These are phyloP conservation scores for Coryphaenoides rupestris DNA, from an alignment of 2,113 vertebrate genomes.

Conservation along the genomic window DNA sequence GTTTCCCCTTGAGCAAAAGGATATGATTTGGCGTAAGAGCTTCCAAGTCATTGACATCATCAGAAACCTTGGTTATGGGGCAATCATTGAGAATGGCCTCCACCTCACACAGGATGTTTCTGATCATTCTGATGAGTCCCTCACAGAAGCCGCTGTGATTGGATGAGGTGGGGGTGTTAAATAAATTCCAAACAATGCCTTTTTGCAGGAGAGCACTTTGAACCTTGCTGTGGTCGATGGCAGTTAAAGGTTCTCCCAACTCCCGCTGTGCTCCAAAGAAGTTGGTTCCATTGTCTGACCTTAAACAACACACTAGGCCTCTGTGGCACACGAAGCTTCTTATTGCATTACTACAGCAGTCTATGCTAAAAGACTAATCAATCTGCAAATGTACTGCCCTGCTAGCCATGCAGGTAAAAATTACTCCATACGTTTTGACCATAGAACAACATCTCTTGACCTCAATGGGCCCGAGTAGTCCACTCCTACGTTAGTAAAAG, in stretches of 20 bases:
- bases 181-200: too few species aligned
- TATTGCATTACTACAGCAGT: neutral
- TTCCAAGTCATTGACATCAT: neutral
- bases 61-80: neutral
- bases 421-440: neutral
- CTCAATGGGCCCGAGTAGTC: neutral
- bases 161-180: too few species aligned
- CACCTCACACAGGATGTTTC: neutral
- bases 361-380: neutral
- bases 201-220: neutral
- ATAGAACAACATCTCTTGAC: neutral
- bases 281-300: neutral
- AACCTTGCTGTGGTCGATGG: neutral
- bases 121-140: neutral
- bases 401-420: neutral
- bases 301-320: neutral
- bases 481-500: neutral
- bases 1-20: neutral
- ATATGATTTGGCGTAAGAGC: conserved; percentile 1
- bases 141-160: neutral
- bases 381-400: neutral
- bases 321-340: neutral
- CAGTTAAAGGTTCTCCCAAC: neutral
- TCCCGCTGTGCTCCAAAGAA: neutral
- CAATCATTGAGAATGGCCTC: neutral